Percentiles rank a stretch among this genome's conserved stretches.
These are phyloP conservation scores for Aethes cnicana DNA, from an alignment of 2,888 invertebrate species.

Conservation along the genomic window DNA sequence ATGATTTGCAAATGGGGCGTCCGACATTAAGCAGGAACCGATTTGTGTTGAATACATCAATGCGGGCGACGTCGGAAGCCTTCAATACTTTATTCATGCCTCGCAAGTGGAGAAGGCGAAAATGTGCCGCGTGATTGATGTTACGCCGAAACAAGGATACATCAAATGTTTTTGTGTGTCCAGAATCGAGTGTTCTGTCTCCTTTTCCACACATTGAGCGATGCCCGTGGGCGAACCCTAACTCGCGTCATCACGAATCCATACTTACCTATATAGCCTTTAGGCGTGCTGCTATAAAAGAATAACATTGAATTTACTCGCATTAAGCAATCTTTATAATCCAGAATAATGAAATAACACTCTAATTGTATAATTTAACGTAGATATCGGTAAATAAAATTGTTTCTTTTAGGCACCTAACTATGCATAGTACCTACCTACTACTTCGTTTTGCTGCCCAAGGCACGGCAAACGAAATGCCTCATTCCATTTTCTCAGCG, in stretches of 20 bases:
- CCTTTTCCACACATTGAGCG: constrained; percentile 40
- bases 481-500: constrained; percentile 73
- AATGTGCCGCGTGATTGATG: constrained; percentile 68
- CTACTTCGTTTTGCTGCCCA: constrained; percentile 71
- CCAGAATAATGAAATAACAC: background rate
- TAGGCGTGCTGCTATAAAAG: constrained; percentile 16
- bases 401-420: no score
- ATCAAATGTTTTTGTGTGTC: constrained; percentile 60
- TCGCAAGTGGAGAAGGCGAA: constrained; percentile 59
- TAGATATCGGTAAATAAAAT: constrained; percentile 47
- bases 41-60: constrained; percentile 67
- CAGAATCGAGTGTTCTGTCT: constrained; percentile 47
- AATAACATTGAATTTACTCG: constrained; percentile 15
- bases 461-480: constrained; percentile 73
- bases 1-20: constrained; percentile 47
- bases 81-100: constrained; percentile 67
- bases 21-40: constrained; percentile 57
- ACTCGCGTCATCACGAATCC: constrained; percentile 21
- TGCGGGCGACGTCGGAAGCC: constrained; percentile 58
- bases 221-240: constrained; percentile 32
- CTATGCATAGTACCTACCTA: no score
- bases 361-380: background rate
- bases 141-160: constrained; percentile 58
- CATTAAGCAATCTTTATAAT: constrained; percentile 8
- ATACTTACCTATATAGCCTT: constrained; percentile 22